Evolutionary conservation across 2,797 vertebrate genomes (phyloP).

Genomic region (Eulemur mongoz): DNA sequence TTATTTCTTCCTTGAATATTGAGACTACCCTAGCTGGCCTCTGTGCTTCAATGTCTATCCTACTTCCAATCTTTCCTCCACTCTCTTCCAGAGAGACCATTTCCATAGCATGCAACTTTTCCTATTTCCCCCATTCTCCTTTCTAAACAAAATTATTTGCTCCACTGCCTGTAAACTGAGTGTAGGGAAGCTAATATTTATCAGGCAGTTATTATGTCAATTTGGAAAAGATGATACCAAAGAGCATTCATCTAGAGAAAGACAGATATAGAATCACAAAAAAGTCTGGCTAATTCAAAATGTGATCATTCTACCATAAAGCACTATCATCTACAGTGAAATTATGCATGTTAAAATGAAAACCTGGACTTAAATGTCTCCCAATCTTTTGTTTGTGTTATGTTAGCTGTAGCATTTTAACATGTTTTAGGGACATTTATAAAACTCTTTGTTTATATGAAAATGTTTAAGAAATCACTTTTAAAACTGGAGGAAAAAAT

Average conservation of each 20-base stretch:
- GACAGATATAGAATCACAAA: not conserved
- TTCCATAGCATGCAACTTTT: not conserved
- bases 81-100: not conserved
- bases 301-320: not conserved
- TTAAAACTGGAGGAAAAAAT: not conserved
- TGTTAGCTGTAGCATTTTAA: not conserved
- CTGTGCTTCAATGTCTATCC: not conserved
- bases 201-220: not conserved
- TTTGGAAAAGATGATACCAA: not conserved
- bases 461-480: conserved; percentile 13
- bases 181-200: not conserved
- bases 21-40: not conserved
- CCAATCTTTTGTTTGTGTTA: not conserved
- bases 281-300: not conserved
- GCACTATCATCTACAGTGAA: not conserved
- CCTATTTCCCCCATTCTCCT: not conserved
- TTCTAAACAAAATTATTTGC: not conserved
- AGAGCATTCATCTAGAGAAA: not conserved
- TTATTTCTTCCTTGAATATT: not conserved
- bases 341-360: conserved; percentile 4
- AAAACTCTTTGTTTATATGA: not conserved
- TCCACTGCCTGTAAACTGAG: not conserved
- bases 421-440: not conserved
- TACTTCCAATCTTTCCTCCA: not conserved
- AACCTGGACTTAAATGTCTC: not conserved